Conservation (phyloP, 2,888 invertebrate species). For the Pardosa pseudoannulata region DNA sequence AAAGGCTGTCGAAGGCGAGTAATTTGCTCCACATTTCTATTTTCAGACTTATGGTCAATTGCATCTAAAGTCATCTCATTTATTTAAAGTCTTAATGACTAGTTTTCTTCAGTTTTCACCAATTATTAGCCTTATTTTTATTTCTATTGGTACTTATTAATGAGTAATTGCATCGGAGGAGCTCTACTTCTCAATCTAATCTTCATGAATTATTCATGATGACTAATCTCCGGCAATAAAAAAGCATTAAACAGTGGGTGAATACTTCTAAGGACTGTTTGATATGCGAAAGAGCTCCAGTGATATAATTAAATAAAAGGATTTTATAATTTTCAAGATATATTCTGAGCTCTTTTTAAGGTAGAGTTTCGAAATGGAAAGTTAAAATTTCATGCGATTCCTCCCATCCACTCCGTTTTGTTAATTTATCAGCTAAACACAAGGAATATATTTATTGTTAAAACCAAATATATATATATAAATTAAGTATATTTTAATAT, state of each 20-base stretch:
- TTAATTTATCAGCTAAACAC: no score
- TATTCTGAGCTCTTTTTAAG: no score
- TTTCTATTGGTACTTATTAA: conserved; percentile 31
- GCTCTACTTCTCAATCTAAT: conserved; percentile 36
- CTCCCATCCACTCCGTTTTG: no score
- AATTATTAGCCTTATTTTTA: not conserved
- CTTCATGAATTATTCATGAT: conserved; percentile 51
- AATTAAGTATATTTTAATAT: no score
- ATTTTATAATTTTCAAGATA: no score
- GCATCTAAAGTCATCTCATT: conserved; percentile 14
- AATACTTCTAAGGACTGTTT: conserved; percentile 26
- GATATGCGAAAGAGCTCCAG: not conserved
- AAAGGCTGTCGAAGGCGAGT: not conserved
- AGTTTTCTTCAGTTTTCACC: conserved; percentile 24
- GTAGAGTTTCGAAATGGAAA: no score
- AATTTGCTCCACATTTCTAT: not conserved
- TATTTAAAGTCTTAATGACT: conserved; percentile 19
- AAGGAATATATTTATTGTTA: no score
- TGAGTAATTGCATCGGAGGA: conserved; percentile 29
- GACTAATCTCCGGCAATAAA: conserved; percentile 38
- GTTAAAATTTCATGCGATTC: no score
- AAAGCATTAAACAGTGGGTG: conserved; percentile 42
- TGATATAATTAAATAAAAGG: no score
- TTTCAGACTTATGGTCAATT: conserved; percentile 5
- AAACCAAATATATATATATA: no score